Evolutionary conservation across 2,888 invertebrate species (phyloP), one percentile per base, ranked within the genome.

Genomic region (Vannuccia rotundouncinata): DNA sequence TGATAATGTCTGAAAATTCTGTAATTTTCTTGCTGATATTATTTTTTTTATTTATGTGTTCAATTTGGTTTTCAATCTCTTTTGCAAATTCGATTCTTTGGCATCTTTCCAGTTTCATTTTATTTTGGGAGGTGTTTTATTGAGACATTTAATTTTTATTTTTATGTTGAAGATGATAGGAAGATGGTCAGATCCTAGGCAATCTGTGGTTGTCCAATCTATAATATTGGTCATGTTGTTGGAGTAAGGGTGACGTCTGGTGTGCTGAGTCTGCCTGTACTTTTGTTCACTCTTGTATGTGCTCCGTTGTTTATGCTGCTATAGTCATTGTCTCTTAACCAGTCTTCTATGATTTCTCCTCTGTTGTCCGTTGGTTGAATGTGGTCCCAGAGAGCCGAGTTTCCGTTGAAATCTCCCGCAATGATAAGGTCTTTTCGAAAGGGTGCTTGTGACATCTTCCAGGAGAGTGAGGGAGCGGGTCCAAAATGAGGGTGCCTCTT

Each of bases 131-230:
- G 45, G 45, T 45, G 5, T 5, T 17, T 45, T 45, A 17, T 45
- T 45, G 5, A 45, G 45, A 17, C 45, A 45, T 45, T 45, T 5
- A 17, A 45, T 45, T 10, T 45, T 45, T 17, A 45, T 45, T 5
- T 45, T 5, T 10, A 45, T 45, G 45, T 45, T 45, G 17, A 45
- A 45, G 45, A 45, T 45, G 45, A 66, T 66, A 2, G 66, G 66
- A n/a, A 66, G 25, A 22, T 66, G 66, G 66, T 66, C 66, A 5
- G 66, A 66, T 66, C 66, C 66, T n/a, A 66, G 22, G 66, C 66
- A 66, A 27, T 66, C 66, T 66, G 66, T 66, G 10, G 66, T n/a
- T n/a, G n/a, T n/a, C 66, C 66, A 66, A 2, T 66, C 66, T 5
- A 27, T 66, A 27, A 22, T 66, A 22, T 66, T 66, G 10, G 25